Evolutionary conservation across 2,888 invertebrate species (phyloP), one percentile per base, ranked within the genome.

Genomic region (Ypsolopha sequella): DNA sequence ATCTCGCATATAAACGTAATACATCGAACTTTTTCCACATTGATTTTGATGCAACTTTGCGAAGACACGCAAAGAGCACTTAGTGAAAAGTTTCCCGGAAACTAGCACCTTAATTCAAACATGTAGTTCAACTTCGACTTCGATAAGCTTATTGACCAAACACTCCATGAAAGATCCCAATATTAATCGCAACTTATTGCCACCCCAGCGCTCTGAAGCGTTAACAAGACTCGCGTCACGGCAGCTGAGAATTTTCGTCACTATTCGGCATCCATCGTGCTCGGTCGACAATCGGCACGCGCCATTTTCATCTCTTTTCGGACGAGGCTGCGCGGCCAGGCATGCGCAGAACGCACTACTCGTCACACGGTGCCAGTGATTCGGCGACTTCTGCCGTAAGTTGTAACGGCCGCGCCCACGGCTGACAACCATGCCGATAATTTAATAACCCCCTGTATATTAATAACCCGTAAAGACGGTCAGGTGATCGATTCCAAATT

Each of bases 111-210:
- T 4, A 24, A 24, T 24, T 24, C 24, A 24, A 3, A 24, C 24
- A 24, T 24, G 24, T 24, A 24, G 24, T 24, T 24, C 24, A 24
- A 24, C 24, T 24, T 24, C 24, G 2, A 24, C 2, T 24, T 24
- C 24, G 24, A 3, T 24, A 24, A 24, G 24, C 24, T 24, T 24
- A 24, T 24, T 24, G 39, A 11, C n/a, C 11, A 11, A 39, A 10
- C 39, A 11, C 39, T 9, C 11, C 11, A 11, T 9, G 10, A 11
- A 39, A 39, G 39, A 39, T 10, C 39, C 10, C 39, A 2, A 11
- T 43, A 43, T 43, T 43, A 78, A 80, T 81, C 64, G 65, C 77
- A 76, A 80, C 80, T 82, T 81, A 80, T 78, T 69, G 66, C 60
- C 57, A 66, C 65, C 66, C 69, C 71, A 70, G 71, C 66, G 75